Percentiles rank a stretch among this genome's conserved stretches.
These are phyloP conservation scores for Deroplatys truncata DNA, from an alignment of 2,888 invertebrate genomes.

Conservation along the genomic window DNA sequence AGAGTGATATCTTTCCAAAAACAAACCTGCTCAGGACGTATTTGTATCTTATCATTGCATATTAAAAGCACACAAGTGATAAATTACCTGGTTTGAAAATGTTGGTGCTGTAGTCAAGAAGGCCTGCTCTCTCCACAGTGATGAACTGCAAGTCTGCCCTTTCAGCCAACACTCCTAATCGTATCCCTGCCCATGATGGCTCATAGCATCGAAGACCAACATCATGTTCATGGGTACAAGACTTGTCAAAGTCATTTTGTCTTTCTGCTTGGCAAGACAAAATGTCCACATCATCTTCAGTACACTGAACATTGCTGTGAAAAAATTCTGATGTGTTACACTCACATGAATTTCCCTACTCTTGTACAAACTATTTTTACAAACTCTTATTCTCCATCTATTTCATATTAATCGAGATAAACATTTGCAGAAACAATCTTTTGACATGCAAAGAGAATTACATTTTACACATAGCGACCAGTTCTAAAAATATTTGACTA, in stretches of 20 bases:
- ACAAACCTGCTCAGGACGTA: too few relatives aligned
- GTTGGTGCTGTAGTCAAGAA: slow-evolving; percentile 88
- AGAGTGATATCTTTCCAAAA: too few relatives aligned
- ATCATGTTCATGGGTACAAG: slow-evolving; percentile 81
- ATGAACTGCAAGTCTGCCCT: slow-evolving; percentile 82
- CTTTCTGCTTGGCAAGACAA: slow-evolving; percentile 81
- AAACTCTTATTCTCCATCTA: too few relatives aligned
- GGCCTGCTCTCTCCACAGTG: slow-evolving; percentile 86
- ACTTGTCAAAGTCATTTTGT: slow-evolving; percentile 76
- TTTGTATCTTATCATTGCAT: too few relatives aligned
- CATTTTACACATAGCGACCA: too few relatives aligned
- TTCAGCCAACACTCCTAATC: slow-evolving; percentile 85
- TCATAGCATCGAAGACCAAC: slow-evolving; percentile 86
- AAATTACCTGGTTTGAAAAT: slow-evolving; percentile 66
- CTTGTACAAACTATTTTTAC: too few relatives aligned
- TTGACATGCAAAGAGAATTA: too few relatives aligned
- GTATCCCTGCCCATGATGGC: slow-evolving; percentile 90
- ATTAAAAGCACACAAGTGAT: not conserved
- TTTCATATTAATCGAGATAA: too few relatives aligned
- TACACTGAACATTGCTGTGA: slow-evolving; percentile 79
- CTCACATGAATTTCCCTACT: too few relatives aligned
- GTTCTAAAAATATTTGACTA: too few relatives aligned
- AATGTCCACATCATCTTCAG: slow-evolving; percentile 85
- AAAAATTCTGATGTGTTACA: too few relatives aligned
- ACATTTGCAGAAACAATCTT: too few relatives aligned